These are phyloP conservation scores for Callionymus lyra DNA, from an alignment of 2,113 vertebrate species.

Conservation along the genomic window DNA sequence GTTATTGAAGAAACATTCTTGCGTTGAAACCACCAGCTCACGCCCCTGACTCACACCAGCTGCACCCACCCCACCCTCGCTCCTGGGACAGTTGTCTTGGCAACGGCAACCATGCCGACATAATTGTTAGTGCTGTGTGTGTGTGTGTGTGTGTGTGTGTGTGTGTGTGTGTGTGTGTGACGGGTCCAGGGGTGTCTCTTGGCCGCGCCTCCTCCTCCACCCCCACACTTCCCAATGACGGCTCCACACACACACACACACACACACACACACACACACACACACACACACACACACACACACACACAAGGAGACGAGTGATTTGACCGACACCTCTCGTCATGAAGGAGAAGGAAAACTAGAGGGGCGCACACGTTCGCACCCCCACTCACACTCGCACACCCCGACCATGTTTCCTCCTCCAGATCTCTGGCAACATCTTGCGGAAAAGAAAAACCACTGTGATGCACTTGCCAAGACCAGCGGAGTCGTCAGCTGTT, in stretches of 20 bases:
- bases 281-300: too few relatives aligned
- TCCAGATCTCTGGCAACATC: slow-evolving; percentile 1
- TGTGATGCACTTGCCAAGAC: slow-evolving; percentile 3
- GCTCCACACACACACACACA: slow-evolving; percentile 9
- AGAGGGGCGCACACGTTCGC: slow-evolving; percentile 3
- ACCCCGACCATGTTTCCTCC: too few relatives aligned
- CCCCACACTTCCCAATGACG: background rate
- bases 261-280: slow-evolving; percentile 16
- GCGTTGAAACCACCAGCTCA: slow-evolving; percentile 18
- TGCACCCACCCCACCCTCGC: slow-evolving; percentile 56
- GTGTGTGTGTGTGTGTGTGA: slow-evolving; percentile 10
- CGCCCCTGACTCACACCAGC: slow-evolving; percentile 41
- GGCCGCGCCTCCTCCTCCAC: slow-evolving; percentile 8
- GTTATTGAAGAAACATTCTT: slow-evolving; percentile 35
- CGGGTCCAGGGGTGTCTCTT: slow-evolving; percentile 32
- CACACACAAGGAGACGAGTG: slow-evolving; percentile 11
- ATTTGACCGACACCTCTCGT: slow-evolving; percentile 22
- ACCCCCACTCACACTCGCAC: too few relatives aligned
- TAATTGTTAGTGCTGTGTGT: slow-evolving; percentile 31
- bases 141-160: slow-evolving; percentile 12
- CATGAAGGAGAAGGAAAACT: slow-evolving; percentile 5
- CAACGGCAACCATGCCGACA: slow-evolving; percentile 56
- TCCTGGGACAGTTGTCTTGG: slow-evolving; percentile 59
- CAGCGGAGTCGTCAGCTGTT: background rate
- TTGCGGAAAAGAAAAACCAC: slow-evolving; percentile 12